Base-by-base conservation (phyloP, 2,888 invertebrate genomes). In the Abrostola tripartita region DNA sequence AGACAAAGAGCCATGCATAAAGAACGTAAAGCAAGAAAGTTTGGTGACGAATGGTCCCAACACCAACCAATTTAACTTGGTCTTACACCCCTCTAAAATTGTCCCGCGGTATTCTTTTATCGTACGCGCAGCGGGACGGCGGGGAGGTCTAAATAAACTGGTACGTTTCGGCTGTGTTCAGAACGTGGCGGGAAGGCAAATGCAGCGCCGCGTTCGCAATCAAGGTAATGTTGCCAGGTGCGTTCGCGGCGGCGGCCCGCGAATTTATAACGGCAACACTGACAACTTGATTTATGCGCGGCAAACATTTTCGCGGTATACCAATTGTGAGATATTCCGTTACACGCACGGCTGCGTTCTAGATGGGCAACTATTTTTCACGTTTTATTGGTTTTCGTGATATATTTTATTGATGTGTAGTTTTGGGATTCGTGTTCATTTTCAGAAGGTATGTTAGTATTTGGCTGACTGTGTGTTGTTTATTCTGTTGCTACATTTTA, bases 161-260 rank as follows among this genome's bases (percentile, higher is more conserved):
- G 79, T 14, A 9, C 35, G 49, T 63, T 72, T 64, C 67, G 37
- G 24, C 68, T 50, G 55, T 65, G 52, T 72, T 71, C 66, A 56
- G 70, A 65, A 80, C 87, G 85, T 85, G 86, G 82, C 69, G 75
- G 74, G 84, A 85, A 88, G 85, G 88, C 86, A 86, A 88, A 88
- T 89, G 90, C 90, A 76, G 57, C 80, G 67, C 68, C 79, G 72
- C 83, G 81, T 79, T 86, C 85, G 92, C 90, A 93, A 93, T 92
- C 92, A 92, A 90, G 88, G 90, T 91, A 91, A 92, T 91, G 92
- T 90, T 88, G 88, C 90, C 90, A 93, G 92, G 92, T 93, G 93
- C 88, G 90, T 88, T 85, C 85, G 87, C 71, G 84, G 86, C 85
- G 86, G 85, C 84, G 78, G 83, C 82, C 85, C 86, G 88, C 90